A percentile compares a stretch with the other conserved stretches of the same genome.
Conservation (phyloP, 64 coral and sea anemone species). For the Astreopora myriophthalma region DNA sequence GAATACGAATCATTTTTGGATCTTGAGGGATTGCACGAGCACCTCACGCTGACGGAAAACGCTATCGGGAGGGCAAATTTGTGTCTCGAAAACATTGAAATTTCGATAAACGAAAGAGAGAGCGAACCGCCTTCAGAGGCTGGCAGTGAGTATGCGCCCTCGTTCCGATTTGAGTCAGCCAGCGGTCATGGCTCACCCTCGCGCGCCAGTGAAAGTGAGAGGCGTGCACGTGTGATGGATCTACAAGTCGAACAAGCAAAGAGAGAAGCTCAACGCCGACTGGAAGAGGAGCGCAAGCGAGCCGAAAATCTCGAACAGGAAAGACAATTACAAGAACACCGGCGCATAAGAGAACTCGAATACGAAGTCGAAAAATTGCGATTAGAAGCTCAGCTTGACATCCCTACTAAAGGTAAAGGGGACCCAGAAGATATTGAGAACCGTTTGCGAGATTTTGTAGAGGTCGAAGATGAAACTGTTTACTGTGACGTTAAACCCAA, state of each 20-base stretch:
- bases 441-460: conserved; percentile 47
- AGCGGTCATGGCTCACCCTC: not conserved
- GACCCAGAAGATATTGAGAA: conserved; percentile 35
- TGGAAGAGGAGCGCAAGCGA: not conserved
- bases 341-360: conserved; percentile 34
- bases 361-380: conserved; percentile 20
- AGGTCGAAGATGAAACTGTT: not conserved
- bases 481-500: not conserved
- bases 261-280: not conserved
- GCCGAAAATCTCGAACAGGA: not conserved
- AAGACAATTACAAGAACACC: not conserved
- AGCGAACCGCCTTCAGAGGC: conserved; percentile 17
- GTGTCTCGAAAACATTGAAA: conserved; percentile 32
- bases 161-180: not conserved
- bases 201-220: not conserved
- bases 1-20: conserved; percentile 5
- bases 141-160: not conserved
- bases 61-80: not conserved
- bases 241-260: conserved; percentile 36
- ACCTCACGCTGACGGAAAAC: not conserved
- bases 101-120: not conserved
- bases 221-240: not conserved
- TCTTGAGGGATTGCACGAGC: not conserved
- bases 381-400: conserved; percentile 27
- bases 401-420: not conserved